These are phyloP conservation scores for Nomia melanderi DNA, from an alignment of 1,140 invertebrate genomes.

Conservation along the genomic window DNA sequence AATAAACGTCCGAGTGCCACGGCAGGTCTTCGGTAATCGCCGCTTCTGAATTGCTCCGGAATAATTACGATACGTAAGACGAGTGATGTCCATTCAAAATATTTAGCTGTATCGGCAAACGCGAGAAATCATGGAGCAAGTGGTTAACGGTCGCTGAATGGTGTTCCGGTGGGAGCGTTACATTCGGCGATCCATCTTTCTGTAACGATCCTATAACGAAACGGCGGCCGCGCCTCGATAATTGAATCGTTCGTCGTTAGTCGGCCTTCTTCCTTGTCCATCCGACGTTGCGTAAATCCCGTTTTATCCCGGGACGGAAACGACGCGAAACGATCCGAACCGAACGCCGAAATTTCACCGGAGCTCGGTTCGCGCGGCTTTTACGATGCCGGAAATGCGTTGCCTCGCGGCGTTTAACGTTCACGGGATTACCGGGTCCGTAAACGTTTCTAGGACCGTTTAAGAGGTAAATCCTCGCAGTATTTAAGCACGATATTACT, in stretches of 20 bases:
- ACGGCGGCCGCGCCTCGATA: slow-evolving; percentile 2
- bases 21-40: too few relatives aligned
- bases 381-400: slow-evolving; percentile 19
- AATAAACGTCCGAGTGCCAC: too few relatives aligned
- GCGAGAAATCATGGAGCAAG: too few relatives aligned
- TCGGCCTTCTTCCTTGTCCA: not conserved
- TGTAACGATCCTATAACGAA: slow-evolving; percentile 6
- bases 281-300: slow-evolving; percentile 6
- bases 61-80: too few relatives aligned
- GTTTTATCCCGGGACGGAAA: not conserved
- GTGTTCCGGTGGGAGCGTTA: not conserved
- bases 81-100: too few relatives aligned
- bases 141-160: not conserved
- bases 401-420: slow-evolving; percentile 15
- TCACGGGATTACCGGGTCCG: slow-evolving; percentile 24
- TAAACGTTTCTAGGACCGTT: slow-evolving; percentile 29
- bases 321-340: not conserved
- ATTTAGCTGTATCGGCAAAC: too few relatives aligned
- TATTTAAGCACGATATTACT: slow-evolving; percentile 48
- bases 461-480: slow-evolving; percentile 25
- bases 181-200: too few relatives aligned
- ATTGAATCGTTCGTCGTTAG: slow-evolving; percentile 29
- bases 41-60: too few relatives aligned
- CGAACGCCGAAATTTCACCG: not conserved
- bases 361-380: slow-evolving; percentile 32